These are phyloP conservation scores for Peribatodes rhomboidaria DNA, from an alignment of 2,888 invertebrate species.

Conservation along the genomic window DNA sequence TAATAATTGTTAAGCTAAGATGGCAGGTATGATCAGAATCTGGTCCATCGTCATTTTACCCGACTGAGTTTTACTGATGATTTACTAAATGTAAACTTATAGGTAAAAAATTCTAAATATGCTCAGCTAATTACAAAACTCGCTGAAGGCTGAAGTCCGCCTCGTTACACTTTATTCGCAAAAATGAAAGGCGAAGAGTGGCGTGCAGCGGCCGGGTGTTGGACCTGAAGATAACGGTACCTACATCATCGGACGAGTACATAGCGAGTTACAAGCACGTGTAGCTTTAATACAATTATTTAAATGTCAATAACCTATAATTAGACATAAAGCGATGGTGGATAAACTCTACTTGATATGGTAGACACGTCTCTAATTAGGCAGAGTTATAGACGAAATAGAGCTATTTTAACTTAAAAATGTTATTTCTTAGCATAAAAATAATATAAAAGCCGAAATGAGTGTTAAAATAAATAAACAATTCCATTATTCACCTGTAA, in stretches of 20 bases:
- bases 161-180: constrained; percentile 2
- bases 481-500: constrained; percentile 76
- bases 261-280: constrained; percentile 19
- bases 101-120: not conserved
- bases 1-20: no score
- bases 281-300: constrained; percentile 9
- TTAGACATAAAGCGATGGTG: not conserved
- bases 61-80: no score
- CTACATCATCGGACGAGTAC: constrained; percentile 15
- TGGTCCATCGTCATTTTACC: not conserved
- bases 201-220: constrained; percentile 1
- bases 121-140: not conserved
- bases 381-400: constrained; percentile 6
- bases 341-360: constrained; percentile 4
- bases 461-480: constrained; percentile 50
- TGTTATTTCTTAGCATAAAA: constrained; percentile 8
- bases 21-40: not conserved
- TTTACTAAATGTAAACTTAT: not conserved
- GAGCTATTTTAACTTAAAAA: not conserved
- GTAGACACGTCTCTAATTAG: constrained; percentile 19
- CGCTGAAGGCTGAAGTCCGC: constrained; percentile 15
- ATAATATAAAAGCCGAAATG: constrained; percentile 13
- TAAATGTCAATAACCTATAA: constrained; percentile 17
- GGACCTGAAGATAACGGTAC: constrained; percentile 33
- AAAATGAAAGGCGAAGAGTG: constrained; percentile 25